Conservation (phyloP, 2,888 invertebrate species). For the Theretra japonica region DNA sequence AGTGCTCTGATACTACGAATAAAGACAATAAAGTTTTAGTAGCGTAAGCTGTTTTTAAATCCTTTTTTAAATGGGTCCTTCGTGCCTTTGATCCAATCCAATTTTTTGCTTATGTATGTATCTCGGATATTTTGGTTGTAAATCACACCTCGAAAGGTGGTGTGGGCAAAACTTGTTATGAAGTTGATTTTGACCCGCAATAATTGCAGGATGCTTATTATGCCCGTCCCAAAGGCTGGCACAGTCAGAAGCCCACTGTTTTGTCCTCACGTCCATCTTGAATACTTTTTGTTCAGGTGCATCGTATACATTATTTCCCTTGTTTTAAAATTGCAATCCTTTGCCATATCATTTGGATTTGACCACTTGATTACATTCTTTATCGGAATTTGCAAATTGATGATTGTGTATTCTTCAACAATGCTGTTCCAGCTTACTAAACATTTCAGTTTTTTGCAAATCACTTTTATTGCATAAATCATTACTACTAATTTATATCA, state of each 20-base stretch:
- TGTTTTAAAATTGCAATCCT: neutral
- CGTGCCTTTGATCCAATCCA: neutral
- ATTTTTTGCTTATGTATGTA: neutral
- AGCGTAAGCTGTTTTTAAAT: no score
- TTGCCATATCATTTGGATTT: no score
- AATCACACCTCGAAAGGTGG: neutral
- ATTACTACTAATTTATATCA: no score
- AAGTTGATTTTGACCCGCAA: conserved; percentile 3
- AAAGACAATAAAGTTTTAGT: neutral
- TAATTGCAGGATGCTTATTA: neutral
- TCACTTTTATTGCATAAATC: no score
- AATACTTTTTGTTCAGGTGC: neutral
- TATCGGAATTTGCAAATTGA: no score
- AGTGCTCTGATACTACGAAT: neutral
- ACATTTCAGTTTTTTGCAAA: no score
- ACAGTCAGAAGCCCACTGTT: neutral
- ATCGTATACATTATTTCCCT: neutral
- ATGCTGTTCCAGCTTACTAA: no score
- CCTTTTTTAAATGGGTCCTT: neutral
- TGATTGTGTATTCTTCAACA: no score
- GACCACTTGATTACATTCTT: no score
- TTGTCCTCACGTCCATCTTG: neutral
- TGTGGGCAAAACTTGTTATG: neutral
- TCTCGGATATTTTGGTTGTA: neutral
- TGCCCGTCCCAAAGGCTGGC: neutral